Percentiles rank a stretch among this genome's conserved stretches.
Conservation (phyloP, 2,113 vertebrate genomes). For the Trematocara unimaculatum region DNA sequence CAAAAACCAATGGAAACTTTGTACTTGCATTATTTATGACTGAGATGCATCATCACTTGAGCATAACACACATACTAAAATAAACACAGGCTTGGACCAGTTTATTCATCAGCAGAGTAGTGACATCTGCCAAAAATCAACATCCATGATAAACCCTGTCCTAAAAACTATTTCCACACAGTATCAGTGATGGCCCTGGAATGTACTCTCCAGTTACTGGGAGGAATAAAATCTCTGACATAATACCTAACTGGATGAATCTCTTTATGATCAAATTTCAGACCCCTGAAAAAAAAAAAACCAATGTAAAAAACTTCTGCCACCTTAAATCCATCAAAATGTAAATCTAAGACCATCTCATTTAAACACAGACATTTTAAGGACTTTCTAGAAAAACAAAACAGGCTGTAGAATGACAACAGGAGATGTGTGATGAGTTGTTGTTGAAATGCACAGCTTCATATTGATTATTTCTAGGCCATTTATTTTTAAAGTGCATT, state of each 20-base stretch:
- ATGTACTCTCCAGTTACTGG: neutral
- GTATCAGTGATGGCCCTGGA: neutral
- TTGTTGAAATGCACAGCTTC: conserved; percentile 10
- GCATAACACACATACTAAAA: neutral
- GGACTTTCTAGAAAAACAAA: neutral
- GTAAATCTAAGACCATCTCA: neutral
- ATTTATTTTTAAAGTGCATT: conserved; percentile 55
- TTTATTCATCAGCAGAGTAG: neutral
- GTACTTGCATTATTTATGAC: conserved; percentile 23
- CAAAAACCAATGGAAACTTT: neutral
- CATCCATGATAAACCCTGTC: neutral
- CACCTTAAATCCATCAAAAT: neutral
- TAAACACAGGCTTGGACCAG: neutral
- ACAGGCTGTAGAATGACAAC: neutral
- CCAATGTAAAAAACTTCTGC: neutral
- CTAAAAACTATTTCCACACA: neutral
- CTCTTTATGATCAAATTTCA: neutral
- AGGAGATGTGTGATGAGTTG: conserved; percentile 1
- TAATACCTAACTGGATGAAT: neutral
- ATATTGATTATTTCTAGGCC: conserved; percentile 60
- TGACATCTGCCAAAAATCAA: neutral
- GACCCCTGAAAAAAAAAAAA: neutral
- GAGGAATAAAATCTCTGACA: neutral
- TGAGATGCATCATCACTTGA: neutral
- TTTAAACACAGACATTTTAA: neutral